These are phyloP conservation scores for Strigamia crassipes DNA, from an alignment of 2,888 invertebrate species.

Conservation along the genomic window DNA sequence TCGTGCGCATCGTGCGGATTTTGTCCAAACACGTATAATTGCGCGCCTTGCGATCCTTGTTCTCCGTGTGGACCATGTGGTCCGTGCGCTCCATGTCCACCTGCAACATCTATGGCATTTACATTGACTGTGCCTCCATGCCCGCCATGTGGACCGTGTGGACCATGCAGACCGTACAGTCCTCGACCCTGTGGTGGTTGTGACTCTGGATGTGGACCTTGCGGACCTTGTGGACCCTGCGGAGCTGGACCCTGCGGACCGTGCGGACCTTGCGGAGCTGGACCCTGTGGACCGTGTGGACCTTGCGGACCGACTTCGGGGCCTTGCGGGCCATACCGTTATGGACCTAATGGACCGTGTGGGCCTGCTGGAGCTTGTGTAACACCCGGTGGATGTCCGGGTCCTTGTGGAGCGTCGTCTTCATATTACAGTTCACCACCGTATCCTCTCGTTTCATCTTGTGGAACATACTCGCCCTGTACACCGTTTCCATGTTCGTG, in stretches of 20 bases:
- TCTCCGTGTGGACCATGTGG: conserved; percentile 33
- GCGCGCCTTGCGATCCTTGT: conserved; percentile 17
- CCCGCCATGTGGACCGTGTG: conserved; percentile 29
- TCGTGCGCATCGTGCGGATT: background rate
- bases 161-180: conserved; percentile 12
- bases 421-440: background rate
- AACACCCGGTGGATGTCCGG: background rate
- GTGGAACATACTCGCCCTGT: background rate
- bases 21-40: background rate
- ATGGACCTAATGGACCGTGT: background rate
- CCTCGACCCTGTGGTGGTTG: background rate
- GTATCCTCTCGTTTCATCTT: background rate
- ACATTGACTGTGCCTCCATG: conserved; percentile 31
- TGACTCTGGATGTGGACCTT: background rate
- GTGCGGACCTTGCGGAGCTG: conserved; percentile 36
- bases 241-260: conserved; percentile 7
- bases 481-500: background rate
- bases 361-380: background rate
- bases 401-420: background rate
- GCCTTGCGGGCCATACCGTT: background rate
- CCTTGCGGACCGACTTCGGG: conserved; percentile 2
- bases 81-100: background rate
- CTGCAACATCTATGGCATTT: background rate
- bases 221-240: background rate
- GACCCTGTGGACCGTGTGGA: conserved; percentile 36